phyloP scores from a whole-genome alignment of 1,140 invertebrate genomes.

The Campoletis sonorensis region DNA sequence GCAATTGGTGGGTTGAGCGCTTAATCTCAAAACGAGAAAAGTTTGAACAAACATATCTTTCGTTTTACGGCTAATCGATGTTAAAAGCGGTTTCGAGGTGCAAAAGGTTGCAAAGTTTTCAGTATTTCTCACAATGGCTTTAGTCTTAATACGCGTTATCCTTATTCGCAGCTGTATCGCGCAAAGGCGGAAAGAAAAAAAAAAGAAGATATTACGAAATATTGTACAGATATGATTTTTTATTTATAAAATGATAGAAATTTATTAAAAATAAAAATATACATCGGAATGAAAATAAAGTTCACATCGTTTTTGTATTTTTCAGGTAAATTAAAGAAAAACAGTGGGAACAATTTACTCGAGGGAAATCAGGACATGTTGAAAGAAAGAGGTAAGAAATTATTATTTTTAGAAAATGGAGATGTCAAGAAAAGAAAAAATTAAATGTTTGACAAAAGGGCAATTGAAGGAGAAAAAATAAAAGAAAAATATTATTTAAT shows the following conservation, averaged over 20 bases:
- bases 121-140: not conserved
- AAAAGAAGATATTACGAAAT: not conserved
- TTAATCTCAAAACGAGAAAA: slow-evolving; percentile 60
- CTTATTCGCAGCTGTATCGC: slow-evolving; percentile 1
- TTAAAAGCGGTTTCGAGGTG: slow-evolving; percentile 43
- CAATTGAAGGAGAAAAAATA: not conserved
- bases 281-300: slow-evolving; percentile 20
- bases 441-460: no score
- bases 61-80: slow-evolving; percentile 63
- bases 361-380: slow-evolving; percentile 74
- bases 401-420: not conserved
- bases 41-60: slow-evolving; percentile 53
- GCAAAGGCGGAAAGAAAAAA: no score
- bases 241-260: no score
- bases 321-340: slow-evolving; percentile 72
- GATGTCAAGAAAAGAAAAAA: not conserved
- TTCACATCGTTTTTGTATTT: slow-evolving; percentile 47
- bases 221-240: no score
- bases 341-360: slow-evolving; percentile 70
- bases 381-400: slow-evolving; percentile 70
- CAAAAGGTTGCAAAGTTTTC: slow-evolving; percentile 24
- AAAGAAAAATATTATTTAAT: not conserved
- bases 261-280: no score
- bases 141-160: not conserved
- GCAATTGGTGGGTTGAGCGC: slow-evolving; percentile 55